Evolutionary conservation across 2,888 invertebrate genomes (phyloP).

Genomic region (Agonopterix subpropinquella): DNA sequence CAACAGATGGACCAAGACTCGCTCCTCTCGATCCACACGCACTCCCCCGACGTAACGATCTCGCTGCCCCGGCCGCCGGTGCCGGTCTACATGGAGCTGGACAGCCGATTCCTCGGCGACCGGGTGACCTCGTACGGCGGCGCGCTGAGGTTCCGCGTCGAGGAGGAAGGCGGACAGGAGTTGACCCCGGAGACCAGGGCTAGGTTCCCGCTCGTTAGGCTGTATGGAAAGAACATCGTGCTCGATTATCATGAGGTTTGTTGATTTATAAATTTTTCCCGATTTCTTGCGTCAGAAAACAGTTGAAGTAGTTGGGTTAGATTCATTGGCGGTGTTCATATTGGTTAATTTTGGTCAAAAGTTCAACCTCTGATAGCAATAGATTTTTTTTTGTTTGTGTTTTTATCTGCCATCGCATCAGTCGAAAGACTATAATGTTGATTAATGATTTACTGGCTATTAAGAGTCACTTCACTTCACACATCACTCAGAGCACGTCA

Average conservation of each 20-base stretch:
- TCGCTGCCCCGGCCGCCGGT: conserved; percentile 66
- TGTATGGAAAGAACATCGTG: conserved; percentile 85
- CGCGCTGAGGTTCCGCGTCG: conserved; percentile 84
- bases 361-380: no score
- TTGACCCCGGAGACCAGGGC: conserved; percentile 73
- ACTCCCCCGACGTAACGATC: conserved; percentile 51
- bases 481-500: no score
- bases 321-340: no score
- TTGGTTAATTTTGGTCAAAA: no score
- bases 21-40: conserved; percentile 52
- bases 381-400: no score
- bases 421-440: no score
- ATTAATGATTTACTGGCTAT: no score
- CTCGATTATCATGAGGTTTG: conserved; percentile 82
- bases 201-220: conserved; percentile 86
- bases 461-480: no score
- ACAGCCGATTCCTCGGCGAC: conserved; percentile 89
- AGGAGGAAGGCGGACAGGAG: conserved; percentile 78
- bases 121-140: conserved; percentile 94
- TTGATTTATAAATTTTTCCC: no score
- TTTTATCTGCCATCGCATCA: no score
- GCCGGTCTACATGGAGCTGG: conserved; percentile 90
- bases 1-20: conserved; percentile 57
- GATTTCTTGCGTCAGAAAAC: no score
- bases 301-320: no score